Percentiles rank a stretch among this genome's conserved stretches.
phyloP scores from a whole-genome alignment of 37 sponge, comb jelly and placozoan species.

The Spongilla lacustris region DNA sequence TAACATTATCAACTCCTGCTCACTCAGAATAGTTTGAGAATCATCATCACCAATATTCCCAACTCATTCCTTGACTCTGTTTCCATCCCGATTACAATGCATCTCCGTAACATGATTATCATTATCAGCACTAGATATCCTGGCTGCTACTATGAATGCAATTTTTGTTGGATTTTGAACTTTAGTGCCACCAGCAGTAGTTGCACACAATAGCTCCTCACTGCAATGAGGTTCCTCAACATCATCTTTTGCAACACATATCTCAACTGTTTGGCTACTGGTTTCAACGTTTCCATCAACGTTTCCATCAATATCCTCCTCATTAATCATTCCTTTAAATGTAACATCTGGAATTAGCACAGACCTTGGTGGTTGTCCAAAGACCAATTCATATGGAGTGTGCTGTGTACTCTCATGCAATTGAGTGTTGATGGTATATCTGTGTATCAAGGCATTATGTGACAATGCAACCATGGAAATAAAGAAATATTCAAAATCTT shows the following conservation, averaged over 20 bases:
- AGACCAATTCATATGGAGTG: constrained; percentile 43
- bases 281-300: not conserved
- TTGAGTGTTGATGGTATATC: constrained; percentile 31
- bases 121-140: not conserved
- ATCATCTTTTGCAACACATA: not conserved
- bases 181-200: not conserved
- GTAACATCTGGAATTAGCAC: constrained; percentile 27
- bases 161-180: not conserved
- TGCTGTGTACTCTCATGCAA: constrained; percentile 29
- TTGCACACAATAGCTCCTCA: not conserved
- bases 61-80: too few relatives aligned
- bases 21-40: too few relatives aligned
- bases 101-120: too few relatives aligned
- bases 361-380: constrained; percentile 41
- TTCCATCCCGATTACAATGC: too few relatives aligned
- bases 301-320: constrained; percentile 22
- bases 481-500: not conserved
- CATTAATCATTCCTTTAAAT: constrained; percentile 46
- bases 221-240: not conserved
- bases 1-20: too few relatives aligned
- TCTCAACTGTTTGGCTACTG: not conserved
- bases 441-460: too few relatives aligned
- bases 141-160: not conserved
- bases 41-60: too few relatives aligned
- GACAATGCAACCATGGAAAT: not conserved